phyloP scores from a whole-genome alignment of 2,888 invertebrate genomes.

The Drosophila mettleri region DNA sequence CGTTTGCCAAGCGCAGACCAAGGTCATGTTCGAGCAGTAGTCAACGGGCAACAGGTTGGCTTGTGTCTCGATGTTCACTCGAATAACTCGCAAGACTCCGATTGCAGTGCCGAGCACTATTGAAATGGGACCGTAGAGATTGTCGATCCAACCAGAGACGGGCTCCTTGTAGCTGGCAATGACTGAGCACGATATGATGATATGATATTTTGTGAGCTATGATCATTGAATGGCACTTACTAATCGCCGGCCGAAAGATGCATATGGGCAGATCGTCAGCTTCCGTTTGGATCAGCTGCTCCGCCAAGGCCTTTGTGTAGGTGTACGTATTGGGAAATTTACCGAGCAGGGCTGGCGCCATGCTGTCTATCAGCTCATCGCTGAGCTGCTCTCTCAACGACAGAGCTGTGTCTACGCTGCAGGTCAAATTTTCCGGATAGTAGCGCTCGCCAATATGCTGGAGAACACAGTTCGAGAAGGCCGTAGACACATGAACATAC shows the following conservation, averaged over 20 bases:
- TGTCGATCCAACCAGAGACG: conserved; percentile 89
- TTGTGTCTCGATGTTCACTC: conserved; percentile 73
- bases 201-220: background rate
- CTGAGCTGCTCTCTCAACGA: conserved; percentile 79
- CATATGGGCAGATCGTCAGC: conserved; percentile 87
- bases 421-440: conserved; percentile 82
- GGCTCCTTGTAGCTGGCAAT: conserved; percentile 86
- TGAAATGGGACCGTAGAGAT: conserved; percentile 87
- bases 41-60: conserved; percentile 86
- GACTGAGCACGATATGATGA: conserved; percentile 37
- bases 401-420: conserved; percentile 82
- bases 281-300: conserved; percentile 87
- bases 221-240: conserved; percentile 77
- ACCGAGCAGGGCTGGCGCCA: conserved; percentile 73
- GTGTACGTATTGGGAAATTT: conserved; percentile 89
- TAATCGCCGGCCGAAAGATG: conserved; percentile 90
- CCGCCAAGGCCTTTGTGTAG: conserved; percentile 90
- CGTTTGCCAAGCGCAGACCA: conserved; percentile 85
- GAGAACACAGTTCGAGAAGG: conserved; percentile 88
- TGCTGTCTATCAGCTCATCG: conserved; percentile 80
- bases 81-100: conserved; percentile 86
- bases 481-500: conserved; percentile 89
- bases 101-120: conserved; percentile 86
- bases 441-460: conserved; percentile 83
- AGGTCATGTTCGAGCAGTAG: conserved; percentile 84